A percentile compares a stretch with the other conserved stretches of the same genome.
Evolutionary conservation across 1,140 invertebrate genomes (phyloP).

Genomic region (Drosophila repleta): DNA sequence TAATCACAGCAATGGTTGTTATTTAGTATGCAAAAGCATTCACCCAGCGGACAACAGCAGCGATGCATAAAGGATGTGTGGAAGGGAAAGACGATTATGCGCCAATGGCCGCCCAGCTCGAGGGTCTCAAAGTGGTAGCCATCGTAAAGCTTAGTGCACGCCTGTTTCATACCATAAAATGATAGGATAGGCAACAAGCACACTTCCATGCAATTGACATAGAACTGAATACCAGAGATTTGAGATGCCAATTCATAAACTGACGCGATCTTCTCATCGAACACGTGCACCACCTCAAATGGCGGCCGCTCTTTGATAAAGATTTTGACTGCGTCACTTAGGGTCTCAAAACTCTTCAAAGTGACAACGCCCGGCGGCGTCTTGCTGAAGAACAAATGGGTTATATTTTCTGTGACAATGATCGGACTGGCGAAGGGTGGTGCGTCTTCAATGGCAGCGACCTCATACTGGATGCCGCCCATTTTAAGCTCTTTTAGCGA

Average conservation of each 20-base stretch:
- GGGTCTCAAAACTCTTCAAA: constrained; percentile 34
- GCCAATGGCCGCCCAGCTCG: constrained; percentile 29
- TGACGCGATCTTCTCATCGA: constrained; percentile 49
- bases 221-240: constrained; percentile 45
- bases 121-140: constrained; percentile 61
- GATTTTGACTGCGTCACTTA: constrained; percentile 16
- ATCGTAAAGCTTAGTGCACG: constrained; percentile 23
- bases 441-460: constrained; percentile 48
- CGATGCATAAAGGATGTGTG: constrained; percentile 11
- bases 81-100: constrained; percentile 59
- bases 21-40: constrained; percentile 36
- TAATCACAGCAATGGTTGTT: constrained; percentile 38
- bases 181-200: constrained; percentile 54
- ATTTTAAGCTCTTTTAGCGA: constrained; percentile 16
- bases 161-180: constrained; percentile 13
- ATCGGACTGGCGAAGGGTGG: constrained; percentile 61
- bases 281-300: constrained; percentile 46
- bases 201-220: constrained; percentile 59
- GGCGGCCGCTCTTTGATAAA: constrained; percentile 33
- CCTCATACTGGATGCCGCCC: constrained; percentile 39
- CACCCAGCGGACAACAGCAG: constrained; percentile 41
- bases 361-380: constrained; percentile 50
- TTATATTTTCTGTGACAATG: constrained; percentile 44
- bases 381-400: constrained; percentile 57
- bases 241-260: constrained; percentile 39